Base-by-base conservation (phyloP, 1,140 invertebrate species). In the Trinorchestia longiramus region DNA sequence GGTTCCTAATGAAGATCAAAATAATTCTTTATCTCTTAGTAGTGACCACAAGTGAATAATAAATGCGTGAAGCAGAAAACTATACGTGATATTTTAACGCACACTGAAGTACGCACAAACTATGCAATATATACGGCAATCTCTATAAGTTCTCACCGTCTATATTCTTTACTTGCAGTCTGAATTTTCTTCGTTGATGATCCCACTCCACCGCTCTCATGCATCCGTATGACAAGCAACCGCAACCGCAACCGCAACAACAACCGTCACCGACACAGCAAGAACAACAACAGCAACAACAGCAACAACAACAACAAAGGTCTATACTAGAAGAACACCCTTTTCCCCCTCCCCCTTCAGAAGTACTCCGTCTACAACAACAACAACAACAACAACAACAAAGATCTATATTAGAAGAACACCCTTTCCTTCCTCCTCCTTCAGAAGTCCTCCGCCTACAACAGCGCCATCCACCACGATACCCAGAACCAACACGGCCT, bases 241-340 rank as follows among this genome's bases (percentile, higher is more conserved):
- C 42, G 41, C 88, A 90, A 41, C 88, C 42, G 88, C 88, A 90
- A 90, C 88, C 42, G 41, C 88, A 43, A 90, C 88, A 90, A 90
- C 88, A 90, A 42, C 88, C 62, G 62, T 77, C 62, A 77, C 62
- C 62, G 28, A 53, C 36, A 15, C 87, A 8, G 36, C 87, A 4
- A 87, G 36, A 87, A 87, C 87, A 87, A 87, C 87, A 8, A 41
- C 87, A 8, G 41, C 90, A 92, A 92, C 92, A 6, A 47, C 92
- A 47, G 19, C 92, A 92, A 43, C 17, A 44, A 8, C 90, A 92
- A 92, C 90, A 44, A 92, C 87, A 87, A 41, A 6, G 36, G 87
- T 40, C n/a, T 3, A 43, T 90, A 8, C 28, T 90, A 47, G 92
- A 94, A 45, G 44, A 47, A 23, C 43, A n/a, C 40, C 44, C 92